Evolutionary conservation across 2,888 invertebrate genomes (phyloP).

Genomic region (Drosophila glabriapex): DNA sequence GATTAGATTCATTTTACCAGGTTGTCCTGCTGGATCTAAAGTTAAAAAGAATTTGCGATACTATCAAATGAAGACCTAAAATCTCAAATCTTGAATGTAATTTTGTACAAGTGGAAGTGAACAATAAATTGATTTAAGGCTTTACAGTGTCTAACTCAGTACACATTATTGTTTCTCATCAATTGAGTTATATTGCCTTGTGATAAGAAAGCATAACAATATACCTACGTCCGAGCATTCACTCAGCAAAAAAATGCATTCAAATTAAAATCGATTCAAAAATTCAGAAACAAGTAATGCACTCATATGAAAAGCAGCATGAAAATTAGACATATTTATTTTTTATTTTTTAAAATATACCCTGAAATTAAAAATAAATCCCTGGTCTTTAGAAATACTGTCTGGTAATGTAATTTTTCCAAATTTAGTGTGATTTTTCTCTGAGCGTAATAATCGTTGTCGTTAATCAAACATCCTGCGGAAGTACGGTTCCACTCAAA

Average conservation of each 20-base stretch:
- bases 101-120: background rate
- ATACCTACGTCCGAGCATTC: background rate
- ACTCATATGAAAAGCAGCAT: background rate
- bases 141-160: background rate
- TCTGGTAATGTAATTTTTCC: background rate
- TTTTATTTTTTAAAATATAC: background rate
- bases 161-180: background rate
- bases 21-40: too few relatives aligned
- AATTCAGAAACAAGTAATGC: background rate
- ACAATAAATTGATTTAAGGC: background rate
- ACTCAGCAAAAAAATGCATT: background rate
- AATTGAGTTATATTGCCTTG: background rate
- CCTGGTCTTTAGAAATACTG: background rate
- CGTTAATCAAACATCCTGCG: constrained; percentile 37
- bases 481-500: constrained; percentile 24
- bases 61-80: background rate
- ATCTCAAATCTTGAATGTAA: background rate
- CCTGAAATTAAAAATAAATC: background rate
- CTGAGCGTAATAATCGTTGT: background rate
- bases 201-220: background rate
- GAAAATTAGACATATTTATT: background rate
- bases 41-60: background rate
- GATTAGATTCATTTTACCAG: constrained; percentile 35
- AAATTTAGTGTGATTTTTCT: background rate
- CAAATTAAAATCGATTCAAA: too few relatives aligned